A percentile compares a stretch with the other conserved stretches of the same genome.
These are phyloP conservation scores for Drosophila glabriapex DNA, from an alignment of 2,888 invertebrate genomes.

Conservation along the genomic window DNA sequence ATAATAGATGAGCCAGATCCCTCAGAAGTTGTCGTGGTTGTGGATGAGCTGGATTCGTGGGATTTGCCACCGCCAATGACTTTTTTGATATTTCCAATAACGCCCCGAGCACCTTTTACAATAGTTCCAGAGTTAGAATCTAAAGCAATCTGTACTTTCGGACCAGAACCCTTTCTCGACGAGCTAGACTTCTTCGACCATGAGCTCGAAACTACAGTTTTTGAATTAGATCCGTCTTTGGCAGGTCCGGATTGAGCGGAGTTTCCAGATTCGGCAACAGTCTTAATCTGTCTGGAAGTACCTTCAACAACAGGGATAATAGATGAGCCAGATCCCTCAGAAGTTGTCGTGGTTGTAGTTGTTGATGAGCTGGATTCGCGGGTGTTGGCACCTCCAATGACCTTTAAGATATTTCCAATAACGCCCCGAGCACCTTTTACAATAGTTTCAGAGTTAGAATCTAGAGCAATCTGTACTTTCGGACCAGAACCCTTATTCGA, in stretches of 20 bases:
- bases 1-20: no score
- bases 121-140: background rate
- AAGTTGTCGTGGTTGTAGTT: background rate
- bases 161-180: background rate
- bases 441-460: background rate
- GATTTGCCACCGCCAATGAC: background rate
- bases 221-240: background rate
- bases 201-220: background rate
- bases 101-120: accelerated
- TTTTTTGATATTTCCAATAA: no score
- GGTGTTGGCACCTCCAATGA: background rate
- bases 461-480: background rate
- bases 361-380: conserved; percentile 1
- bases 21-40: background rate
- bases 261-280: conserved; percentile 11
- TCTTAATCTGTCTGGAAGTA: conserved; percentile 1
- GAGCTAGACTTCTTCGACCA: background rate
- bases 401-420: background rate
- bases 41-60: conserved; percentile 4
- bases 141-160: background rate
- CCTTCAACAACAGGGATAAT: background rate
- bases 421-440: background rate
- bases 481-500: background rate
- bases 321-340: background rate
- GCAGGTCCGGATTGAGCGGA: background rate